Conservation (phyloP, 2,113 vertebrate genomes). For the Lutjanus erythropterus region DNA sequence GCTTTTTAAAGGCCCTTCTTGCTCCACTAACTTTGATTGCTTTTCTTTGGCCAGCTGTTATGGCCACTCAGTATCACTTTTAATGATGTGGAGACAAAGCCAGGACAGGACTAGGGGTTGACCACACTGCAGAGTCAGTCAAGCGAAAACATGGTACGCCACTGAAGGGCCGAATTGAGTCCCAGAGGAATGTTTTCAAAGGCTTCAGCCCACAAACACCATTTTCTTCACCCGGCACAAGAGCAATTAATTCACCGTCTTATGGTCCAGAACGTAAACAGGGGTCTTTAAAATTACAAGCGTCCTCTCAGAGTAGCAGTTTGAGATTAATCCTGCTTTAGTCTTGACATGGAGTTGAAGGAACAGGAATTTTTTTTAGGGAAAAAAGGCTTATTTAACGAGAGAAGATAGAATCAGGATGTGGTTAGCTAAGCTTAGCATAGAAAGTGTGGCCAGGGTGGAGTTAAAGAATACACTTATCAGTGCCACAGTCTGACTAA, state of each 20-base stretch:
- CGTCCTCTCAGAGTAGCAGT: too few relatives aligned
- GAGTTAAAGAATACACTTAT: too few relatives aligned
- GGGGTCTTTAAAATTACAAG: background rate
- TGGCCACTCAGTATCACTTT: conserved; percentile 63
- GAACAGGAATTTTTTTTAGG: too few relatives aligned
- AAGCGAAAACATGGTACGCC: conserved; percentile 33
- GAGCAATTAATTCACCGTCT: conserved; percentile 12
- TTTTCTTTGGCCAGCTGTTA: conserved; percentile 72
- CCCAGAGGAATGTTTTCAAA: conserved; percentile 43
- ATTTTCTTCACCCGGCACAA: conserved; percentile 5
- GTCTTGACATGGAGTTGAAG: too few relatives aligned
- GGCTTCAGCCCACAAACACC: conserved; percentile 11
- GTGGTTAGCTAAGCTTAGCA: background rate
- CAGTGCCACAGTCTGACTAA: too few relatives aligned
- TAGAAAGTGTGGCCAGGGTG: too few relatives aligned
- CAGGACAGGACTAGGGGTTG: conserved; percentile 43
- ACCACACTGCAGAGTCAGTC: conserved; percentile 45
- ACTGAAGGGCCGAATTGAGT: conserved; percentile 40
- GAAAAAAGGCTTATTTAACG: too few relatives aligned
- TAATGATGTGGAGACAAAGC: conserved; percentile 70
- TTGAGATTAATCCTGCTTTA: too few relatives aligned
- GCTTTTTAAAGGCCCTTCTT: conserved; percentile 62
- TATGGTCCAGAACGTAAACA: conserved; percentile 4
- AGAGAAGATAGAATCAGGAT: too few relatives aligned
- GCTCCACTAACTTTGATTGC: conserved; percentile 79